These are phyloP conservation scores for Lophius americanus DNA, from an alignment of 2,797 vertebrate genomes.

Conservation along the genomic window DNA sequence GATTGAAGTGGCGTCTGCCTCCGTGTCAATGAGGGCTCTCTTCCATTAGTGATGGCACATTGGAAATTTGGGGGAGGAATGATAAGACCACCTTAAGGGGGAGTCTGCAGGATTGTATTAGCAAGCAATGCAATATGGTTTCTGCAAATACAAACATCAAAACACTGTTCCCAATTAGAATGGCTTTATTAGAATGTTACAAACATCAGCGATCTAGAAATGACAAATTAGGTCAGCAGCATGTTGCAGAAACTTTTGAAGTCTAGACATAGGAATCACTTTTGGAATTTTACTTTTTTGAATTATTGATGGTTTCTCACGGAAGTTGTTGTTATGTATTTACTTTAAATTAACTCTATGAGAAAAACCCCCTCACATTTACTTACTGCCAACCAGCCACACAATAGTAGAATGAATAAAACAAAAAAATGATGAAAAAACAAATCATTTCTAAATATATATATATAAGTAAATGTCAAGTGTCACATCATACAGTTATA, in stretches of 20 bases:
- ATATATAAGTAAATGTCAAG: no score
- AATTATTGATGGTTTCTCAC: conserved; percentile 29
- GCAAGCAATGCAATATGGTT: conserved; percentile 65
- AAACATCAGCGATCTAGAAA: conserved; percentile 19
- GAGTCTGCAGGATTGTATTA: conserved; percentile 53
- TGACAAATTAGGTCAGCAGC: conserved; percentile 25
- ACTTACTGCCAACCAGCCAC: no score
- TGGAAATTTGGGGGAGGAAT: conserved; percentile 39
- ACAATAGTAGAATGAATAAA: no score
- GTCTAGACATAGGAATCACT: conserved; percentile 10
- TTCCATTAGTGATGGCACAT: conserved; percentile 19
- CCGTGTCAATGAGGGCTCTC: conserved; percentile 2
- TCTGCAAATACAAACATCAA: conserved; percentile 73
- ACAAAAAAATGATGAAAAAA: no score
- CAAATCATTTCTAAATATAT: no score
- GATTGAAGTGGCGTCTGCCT: background rate
- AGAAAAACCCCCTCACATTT: no score
- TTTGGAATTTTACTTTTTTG: background rate
- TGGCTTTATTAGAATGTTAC: conserved; percentile 37
- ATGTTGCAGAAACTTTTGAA: conserved; percentile 21
- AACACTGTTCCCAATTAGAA: conserved; percentile 60
- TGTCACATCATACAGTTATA: no score
- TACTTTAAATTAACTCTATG: no score
- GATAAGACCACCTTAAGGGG: conserved; percentile 67
- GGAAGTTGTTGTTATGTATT: no score